phyloP scores from a whole-genome alignment of 2,797 vertebrate genomes.

The Momotus momota region DNA sequence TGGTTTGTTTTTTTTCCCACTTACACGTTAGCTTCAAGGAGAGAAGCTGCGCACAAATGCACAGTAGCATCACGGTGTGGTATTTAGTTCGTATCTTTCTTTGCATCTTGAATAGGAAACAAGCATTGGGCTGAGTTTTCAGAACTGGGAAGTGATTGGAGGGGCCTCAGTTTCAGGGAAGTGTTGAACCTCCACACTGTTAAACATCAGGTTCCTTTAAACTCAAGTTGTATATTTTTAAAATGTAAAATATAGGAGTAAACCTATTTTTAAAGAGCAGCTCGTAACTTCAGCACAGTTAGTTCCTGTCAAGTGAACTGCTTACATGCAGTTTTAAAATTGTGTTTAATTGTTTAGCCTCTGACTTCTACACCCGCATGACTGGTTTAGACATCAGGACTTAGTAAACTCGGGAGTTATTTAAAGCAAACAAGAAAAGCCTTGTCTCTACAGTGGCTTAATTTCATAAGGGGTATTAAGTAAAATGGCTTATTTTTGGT shows the following conservation, averaged over 20 bases:
- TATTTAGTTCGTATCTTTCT: neutral
- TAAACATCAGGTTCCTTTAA: conserved; percentile 2
- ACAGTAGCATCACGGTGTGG: neutral
- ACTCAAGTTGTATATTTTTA: neutral
- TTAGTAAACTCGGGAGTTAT: neutral
- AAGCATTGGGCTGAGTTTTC: neutral
- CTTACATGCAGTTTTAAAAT: neutral
- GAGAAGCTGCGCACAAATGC: neutral
- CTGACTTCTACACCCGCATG: neutral
- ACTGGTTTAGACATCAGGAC: neutral
- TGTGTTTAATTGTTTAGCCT: neutral
- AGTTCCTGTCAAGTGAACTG: neutral
- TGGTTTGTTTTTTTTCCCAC: neutral
- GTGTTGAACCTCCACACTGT: neutral
- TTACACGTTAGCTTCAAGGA: neutral
- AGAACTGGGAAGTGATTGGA: neutral
- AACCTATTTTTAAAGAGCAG: neutral
- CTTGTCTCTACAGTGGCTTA: conserved; percentile 21
- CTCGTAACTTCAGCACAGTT: neutral
- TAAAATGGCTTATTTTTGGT: neutral
- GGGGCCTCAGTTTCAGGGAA: neutral
- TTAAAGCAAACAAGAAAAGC: conserved; percentile 10
- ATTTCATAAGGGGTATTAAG: neutral
- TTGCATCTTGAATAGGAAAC: neutral
- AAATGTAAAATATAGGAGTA: neutral